Evolutionary conservation across 1,140 invertebrate species (phyloP).

Genomic region (Cotesia vestalis): DNA sequence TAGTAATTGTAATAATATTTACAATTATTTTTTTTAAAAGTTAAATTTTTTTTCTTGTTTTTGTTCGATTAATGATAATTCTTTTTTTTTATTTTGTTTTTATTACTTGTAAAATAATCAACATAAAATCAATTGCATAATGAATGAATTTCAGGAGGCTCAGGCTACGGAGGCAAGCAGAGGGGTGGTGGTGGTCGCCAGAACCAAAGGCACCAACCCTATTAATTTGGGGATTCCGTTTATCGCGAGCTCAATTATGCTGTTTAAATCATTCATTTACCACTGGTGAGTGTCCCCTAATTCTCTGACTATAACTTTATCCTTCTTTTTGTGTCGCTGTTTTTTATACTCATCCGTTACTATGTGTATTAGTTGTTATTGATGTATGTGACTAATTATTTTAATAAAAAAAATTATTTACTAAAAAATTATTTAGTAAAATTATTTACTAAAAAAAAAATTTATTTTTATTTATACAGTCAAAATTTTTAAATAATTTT

Average conservation of each 20-base stretch:
- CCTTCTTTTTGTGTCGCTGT: constrained; percentile 29
- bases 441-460: no score
- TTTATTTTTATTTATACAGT: no score
- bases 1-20: no score
- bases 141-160: constrained; percentile 68
- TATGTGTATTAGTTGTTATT: not conserved
- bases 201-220: constrained; percentile 81
- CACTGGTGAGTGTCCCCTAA: constrained; percentile 62
- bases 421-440: no score
- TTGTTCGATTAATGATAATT: not conserved
- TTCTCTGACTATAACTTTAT: constrained; percentile 42
- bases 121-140: constrained; percentile 42
- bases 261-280: constrained; percentile 57
- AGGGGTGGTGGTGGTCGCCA: constrained; percentile 73
- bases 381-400: not conserved
- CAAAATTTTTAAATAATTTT: no score
- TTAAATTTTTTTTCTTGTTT: constrained; percentile 18
- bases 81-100: constrained; percentile 56
- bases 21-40: no score
- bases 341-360: constrained; percentile 14
- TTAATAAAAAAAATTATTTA: not conserved
- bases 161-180: constrained; percentile 70
- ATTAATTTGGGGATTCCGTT: constrained; percentile 67
- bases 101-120: constrained; percentile 66
- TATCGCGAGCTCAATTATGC: constrained; percentile 58